Conservation (phyloP, 2,797 vertebrate species). For the Protonibea diacanthus region DNA sequence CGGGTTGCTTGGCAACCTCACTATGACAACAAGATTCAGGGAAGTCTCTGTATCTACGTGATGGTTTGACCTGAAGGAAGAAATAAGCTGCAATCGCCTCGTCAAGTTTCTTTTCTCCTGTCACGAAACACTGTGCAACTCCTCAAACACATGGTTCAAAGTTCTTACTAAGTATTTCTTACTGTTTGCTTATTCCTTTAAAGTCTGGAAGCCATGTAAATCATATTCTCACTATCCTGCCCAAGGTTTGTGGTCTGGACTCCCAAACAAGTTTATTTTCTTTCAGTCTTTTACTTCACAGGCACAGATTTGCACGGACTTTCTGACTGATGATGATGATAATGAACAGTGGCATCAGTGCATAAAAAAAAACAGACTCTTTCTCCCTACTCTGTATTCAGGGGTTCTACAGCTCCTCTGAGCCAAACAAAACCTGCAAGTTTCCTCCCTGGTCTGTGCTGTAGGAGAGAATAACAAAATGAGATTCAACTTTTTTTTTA, state of each 20-base stretch:
- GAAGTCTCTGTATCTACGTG: not conserved
- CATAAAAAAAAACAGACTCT: conserved; percentile 3
- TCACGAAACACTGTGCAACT: not conserved
- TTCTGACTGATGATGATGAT: conserved; percentile 11
- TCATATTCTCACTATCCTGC: not conserved
- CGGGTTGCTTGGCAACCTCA: no score
- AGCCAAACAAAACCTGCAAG: conserved; percentile 14
- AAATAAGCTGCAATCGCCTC: no score
- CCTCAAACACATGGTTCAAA: not conserved
- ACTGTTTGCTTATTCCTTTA: not conserved
- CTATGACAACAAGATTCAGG: not conserved
- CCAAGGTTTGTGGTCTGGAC: not conserved
- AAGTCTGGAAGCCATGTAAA: not conserved
- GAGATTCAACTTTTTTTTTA: not conserved
- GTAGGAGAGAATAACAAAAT: conserved; percentile 4
- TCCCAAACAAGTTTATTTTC: conserved; percentile 1
- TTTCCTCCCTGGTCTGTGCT: not conserved
- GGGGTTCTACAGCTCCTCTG: not conserved
- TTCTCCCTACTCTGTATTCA: conserved; percentile 5
- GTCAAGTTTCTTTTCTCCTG: not conserved
- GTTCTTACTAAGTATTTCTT: not conserved
- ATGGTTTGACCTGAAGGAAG: no score
- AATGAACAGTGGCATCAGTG: conserved; percentile 26
- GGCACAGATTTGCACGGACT: not conserved
- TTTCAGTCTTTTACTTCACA: not conserved